phyloP scores from a whole-genome alignment of 53 echinoderm and acorn worm species.

The Paelopatides confundens region DNA sequence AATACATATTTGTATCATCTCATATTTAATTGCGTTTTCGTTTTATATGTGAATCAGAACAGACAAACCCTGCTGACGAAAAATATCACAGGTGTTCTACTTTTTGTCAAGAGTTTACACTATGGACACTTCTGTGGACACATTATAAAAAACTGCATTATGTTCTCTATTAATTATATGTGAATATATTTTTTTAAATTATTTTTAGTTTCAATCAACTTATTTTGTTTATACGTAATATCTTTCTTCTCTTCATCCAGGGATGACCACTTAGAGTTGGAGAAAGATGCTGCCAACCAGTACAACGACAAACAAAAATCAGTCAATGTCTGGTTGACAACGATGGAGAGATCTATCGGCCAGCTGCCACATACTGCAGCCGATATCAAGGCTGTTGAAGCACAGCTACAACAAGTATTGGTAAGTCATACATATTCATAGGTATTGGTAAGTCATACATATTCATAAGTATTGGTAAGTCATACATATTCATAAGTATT shows the following conservation, averaged over 20 bases:
- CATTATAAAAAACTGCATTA: no score
- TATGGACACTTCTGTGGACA: no score
- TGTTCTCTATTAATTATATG: no score
- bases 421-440: slow-evolving; percentile 44
- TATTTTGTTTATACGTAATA: not conserved
- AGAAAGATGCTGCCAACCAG: slow-evolving; percentile 81
- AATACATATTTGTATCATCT: no score
- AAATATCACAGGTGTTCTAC: no score
- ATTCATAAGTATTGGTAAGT: slow-evolving; percentile 68
- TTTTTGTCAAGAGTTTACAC: no score
- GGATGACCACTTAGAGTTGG: slow-evolving; percentile 84
- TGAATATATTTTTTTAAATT: not conserved
- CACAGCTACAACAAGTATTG: slow-evolving; percentile 87
- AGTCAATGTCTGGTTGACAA: slow-evolving; percentile 83
- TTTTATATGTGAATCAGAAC: no score
- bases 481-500: slow-evolving; percentile 22
- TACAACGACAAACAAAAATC: slow-evolving; percentile 79
- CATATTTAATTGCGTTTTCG: no score
- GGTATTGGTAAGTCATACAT: slow-evolving; percentile 69
- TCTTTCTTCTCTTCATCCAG: slow-evolving; percentile 45
- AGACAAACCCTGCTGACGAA: no score
- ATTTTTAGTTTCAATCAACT: not conserved
- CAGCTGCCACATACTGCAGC: slow-evolving; percentile 84
- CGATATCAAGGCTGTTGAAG: slow-evolving; percentile 81
- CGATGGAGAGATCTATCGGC: slow-evolving; percentile 74